Conservation (phyloP, 2,797 vertebrate genomes). For the Myiotriccus ornatus region DNA sequence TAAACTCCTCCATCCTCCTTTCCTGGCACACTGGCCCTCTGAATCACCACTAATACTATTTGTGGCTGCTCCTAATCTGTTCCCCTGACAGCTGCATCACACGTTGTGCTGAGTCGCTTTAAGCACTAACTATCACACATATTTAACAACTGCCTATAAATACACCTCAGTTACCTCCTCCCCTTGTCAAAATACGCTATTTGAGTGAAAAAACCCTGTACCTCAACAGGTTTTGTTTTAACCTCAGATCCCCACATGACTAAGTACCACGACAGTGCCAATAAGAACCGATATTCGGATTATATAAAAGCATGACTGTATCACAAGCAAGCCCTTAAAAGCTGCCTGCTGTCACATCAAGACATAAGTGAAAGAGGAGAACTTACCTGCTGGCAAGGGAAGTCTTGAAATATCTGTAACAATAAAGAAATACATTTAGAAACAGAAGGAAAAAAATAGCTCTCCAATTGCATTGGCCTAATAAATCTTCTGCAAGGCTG, state of each 20-base stretch:
- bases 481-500: not conserved
- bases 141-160: not conserved
- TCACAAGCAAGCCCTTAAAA: not conserved
- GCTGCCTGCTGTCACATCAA: not conserved
- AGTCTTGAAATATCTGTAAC: slow-evolving; percentile 88
- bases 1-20: not conserved
- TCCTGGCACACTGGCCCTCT: not conserved
- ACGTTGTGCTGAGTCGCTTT: rapidly evolving
- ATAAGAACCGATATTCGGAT: not conserved
- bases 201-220: not conserved
- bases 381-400: slow-evolving; percentile 86
- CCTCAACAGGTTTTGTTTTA: not conserved
- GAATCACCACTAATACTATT: not conserved
- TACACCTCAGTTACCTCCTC: not conserved
- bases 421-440: slow-evolving; percentile 29
- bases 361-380: not conserved
- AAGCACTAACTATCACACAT: not conserved
- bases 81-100: not conserved
- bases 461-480: not conserved
- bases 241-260: not conserved
- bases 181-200: slow-evolving; percentile 6
- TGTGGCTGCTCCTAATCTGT: not conserved
- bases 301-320: not conserved
- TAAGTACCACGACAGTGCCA: not conserved
- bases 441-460: not conserved